Conservation (phyloP, 1,140 invertebrate genomes). For the Leptinotarsa texana region DNA sequence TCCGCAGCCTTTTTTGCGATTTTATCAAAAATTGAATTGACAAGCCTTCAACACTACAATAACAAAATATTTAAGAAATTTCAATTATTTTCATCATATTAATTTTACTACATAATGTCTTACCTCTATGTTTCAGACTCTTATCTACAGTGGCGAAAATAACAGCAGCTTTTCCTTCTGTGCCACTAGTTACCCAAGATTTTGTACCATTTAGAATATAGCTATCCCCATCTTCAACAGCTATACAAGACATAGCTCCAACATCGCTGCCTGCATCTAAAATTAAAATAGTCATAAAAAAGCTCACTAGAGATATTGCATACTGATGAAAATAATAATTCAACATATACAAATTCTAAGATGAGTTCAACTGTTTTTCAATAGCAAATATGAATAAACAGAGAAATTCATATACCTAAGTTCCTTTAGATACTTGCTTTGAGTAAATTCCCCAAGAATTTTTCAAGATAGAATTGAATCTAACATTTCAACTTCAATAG, state of each 20-base stretch:
- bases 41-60: background rate
- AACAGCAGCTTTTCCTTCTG: conserved; percentile 70
- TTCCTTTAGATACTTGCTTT: too few species aligned
- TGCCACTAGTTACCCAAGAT: conserved; percentile 78
- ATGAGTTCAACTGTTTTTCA: too few species aligned
- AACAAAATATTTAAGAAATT: background rate
- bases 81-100: background rate
- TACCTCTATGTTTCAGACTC: conserved; percentile 69
- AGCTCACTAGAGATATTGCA: too few species aligned
- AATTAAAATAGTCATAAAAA: background rate
- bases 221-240: conserved; percentile 61
- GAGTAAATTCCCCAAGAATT: too few species aligned
- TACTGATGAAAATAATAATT: too few species aligned
- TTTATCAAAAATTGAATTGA: too few species aligned
- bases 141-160: conserved; percentile 80
- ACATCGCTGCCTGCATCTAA: conserved; percentile 73
- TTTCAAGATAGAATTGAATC: too few species aligned
- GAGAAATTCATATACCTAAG: too few species aligned
- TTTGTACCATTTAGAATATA: conserved; percentile 81
- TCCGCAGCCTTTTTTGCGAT: too few species aligned
- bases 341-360: too few species aligned
- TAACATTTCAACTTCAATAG: too few species aligned
- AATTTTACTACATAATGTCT: background rate
- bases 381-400: too few species aligned
- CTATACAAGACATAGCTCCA: conserved; percentile 72